Evolutionary conservation across 2,113 vertebrate genomes (phyloP).

Genomic region (Saguinus imperator): DNA sequence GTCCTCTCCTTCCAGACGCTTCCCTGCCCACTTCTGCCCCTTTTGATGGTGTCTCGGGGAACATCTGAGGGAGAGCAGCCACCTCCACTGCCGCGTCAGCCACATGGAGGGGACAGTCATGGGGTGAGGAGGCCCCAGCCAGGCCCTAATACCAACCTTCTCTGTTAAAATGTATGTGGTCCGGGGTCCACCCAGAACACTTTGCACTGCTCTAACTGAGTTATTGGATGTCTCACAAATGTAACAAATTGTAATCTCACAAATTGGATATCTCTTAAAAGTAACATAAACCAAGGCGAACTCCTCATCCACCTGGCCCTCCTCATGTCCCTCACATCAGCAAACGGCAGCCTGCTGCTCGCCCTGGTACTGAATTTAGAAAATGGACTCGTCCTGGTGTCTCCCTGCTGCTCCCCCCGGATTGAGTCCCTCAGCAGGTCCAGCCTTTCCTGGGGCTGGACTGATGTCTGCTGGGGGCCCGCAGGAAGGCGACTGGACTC

Average conservation of each 20-base stretch:
- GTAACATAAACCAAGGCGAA: neutral
- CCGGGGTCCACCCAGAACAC: neutral
- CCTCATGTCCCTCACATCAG: neutral
- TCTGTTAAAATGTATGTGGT: no score
- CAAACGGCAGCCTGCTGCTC: fast-evolving
- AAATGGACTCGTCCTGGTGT: no score
- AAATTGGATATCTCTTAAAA: neutral
- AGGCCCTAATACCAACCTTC: no score
- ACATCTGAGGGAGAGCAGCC: neutral
- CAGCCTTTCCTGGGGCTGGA: no score
- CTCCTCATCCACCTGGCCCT: neutral
- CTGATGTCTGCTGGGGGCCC: neutral
- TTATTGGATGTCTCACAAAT: neutral
- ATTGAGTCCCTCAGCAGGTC: fast-evolving
- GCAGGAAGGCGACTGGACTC: fast-evolving
- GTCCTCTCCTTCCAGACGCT: neutral
- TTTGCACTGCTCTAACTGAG: neutral
- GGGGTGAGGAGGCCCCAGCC: no score
- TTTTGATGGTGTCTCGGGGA: neutral
- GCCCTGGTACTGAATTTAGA: neutral
- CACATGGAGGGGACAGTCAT: neutral
- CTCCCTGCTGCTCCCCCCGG: no score
- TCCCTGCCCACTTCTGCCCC: neutral
- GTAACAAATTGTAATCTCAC: no score
- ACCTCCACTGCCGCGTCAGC: neutral